Base-by-base conservation (phyloP, 1,140 invertebrate genomes). In the Ips typographus region DNA sequence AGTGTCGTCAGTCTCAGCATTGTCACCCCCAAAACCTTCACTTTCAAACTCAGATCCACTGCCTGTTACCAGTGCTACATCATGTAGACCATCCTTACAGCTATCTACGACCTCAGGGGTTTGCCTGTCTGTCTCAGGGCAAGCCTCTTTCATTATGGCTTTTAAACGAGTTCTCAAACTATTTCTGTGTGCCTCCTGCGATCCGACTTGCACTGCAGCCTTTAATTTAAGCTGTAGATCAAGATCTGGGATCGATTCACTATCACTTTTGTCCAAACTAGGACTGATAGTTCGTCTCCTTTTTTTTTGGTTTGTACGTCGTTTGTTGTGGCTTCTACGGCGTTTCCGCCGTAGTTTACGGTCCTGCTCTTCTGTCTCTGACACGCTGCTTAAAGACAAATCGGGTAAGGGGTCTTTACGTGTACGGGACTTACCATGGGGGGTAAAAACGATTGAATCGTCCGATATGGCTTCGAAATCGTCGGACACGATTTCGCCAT, bases 321-420 rank as follows among this genome's bases (percentile, higher is more conserved):
- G 58, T 67, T 60, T 22, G 22, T 22, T 22, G 22, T 66, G 62
- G 39, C 53, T 71, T 60, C 39, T 72, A 49, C 42, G 41, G 7
- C 62, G 47, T 66, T 66, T 66, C 43, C 22, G 22, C 22, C 22
- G 22, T 22, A 22, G 22, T 22, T 22, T 40, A 43, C 4, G 40
- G 22, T n/a, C 44, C 40, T 59, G 57, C 5, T 56, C 58, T 53
- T 75, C 77, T 43, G 55, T 55, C 40, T 77, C 77, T 53, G 76
- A 78, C 60, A 78, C 63, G 63, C 77, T 79, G 70, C 77, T 80
- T 72, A 80, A 77, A 76, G 75, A 78, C 74, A 79, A 72, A 67
- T 64, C 77, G 65, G 67, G 65, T 76, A 78, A 76, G 69, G 71
- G 66, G 72, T 79, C 75, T 68, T 67, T 73, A 75, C 65, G 43